Evolutionary conservation across 2,113 vertebrate genomes (phyloP).

Genomic region (Perccottus glenii): DNA sequence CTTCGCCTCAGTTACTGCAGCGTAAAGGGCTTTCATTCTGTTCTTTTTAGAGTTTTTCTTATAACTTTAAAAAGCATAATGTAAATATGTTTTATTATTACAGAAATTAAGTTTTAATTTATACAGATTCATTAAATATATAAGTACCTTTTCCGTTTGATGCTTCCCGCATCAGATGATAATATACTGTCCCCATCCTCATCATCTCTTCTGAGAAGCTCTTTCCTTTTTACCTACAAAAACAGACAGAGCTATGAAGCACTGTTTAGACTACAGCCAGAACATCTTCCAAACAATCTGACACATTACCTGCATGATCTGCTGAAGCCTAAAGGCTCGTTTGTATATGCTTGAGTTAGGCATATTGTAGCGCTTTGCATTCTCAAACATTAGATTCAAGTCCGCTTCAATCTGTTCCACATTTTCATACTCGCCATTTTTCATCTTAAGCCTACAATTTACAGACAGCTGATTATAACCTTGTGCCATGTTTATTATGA

Average conservation of each 20-base stretch:
- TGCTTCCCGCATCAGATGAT: conserved; percentile 91
- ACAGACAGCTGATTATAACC: neutral
- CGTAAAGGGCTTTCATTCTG: conserved; percentile 92
- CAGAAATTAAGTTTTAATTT: neutral
- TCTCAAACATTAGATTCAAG: conserved; percentile 96
- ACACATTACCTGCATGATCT: conserved; percentile 91
- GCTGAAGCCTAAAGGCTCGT: conserved; percentile 92
- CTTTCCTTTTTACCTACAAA: conserved; percentile 89
- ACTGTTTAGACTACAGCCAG: neutral
- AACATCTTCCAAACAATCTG: neutral
- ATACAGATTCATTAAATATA: neutral
- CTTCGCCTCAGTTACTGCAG: conserved; percentile 88
- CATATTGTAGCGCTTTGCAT: conserved; percentile 97
- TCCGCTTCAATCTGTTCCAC: conserved; percentile 93
- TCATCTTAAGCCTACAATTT: conserved; percentile 88
- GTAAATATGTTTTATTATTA: neutral
- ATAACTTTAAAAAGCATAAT: conserved; percentile 68
- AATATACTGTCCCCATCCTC: conserved; percentile 96
- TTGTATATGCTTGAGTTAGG: conserved; percentile 98
- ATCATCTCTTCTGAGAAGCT: conserved; percentile 90
- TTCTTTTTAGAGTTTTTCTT: conserved; percentile 97
- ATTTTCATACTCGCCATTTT: conserved; percentile 93
- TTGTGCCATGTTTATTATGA: neutral
- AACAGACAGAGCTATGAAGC: conserved; percentile 40
- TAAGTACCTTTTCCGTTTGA: conserved; percentile 91